Evolutionary conservation across 2,888 invertebrate species (phyloP), one percentile per base, ranked within the genome.

Genomic region (Neuroscelio doddi): DNA sequence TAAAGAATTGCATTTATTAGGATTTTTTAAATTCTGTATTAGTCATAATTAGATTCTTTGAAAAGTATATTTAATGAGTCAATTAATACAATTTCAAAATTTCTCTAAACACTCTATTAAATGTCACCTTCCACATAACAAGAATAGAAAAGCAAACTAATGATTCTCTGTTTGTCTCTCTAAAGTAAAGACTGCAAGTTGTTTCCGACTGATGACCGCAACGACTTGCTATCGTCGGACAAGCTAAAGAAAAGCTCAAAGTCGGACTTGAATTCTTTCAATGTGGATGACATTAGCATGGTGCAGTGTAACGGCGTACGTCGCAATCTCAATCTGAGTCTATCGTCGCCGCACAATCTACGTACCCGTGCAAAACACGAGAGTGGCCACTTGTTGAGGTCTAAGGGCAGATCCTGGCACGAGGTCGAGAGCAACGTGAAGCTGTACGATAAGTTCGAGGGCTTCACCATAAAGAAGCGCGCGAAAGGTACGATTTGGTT

Each of bases 401-500:
- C 84, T 0, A 84, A 83, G 42, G 82, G 84, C 24, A 81, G 78
- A 42, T 80, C 83, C 0, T 79, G 79, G 76, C 74, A 75, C 55
- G 84, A 82, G n/a, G 71, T 76, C 0, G 79, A 81, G 1, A 69
- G 61, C 3, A 44, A 45, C 34, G 70, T 72, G 5, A 73, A 72
- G 32, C 32, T 79, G 29, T 82, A 80, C 39, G 82, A 84, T 4
- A 84, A 82, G 17, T 80, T 78, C 1, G 81, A 82, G 46, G 81
- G 81, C 9, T 82, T 74, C 39, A 82, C 80, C 1, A 82, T 84
- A 17, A 84, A 82, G 44, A 84, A 84, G 24, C 80, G 84, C 9
- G 71, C 83, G 0, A 84, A 84, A 55, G 84, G 84, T n/a, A 83
- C 82, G 1, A 81, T 83, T 34, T 84, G 84, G 84, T 77, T 84